A percentile compares a stretch with the other conserved stretches of the same genome.
These are phyloP conservation scores for Xerus rutilus DNA, from an alignment of 2,797 vertebrate species.

Conservation along the genomic window DNA sequence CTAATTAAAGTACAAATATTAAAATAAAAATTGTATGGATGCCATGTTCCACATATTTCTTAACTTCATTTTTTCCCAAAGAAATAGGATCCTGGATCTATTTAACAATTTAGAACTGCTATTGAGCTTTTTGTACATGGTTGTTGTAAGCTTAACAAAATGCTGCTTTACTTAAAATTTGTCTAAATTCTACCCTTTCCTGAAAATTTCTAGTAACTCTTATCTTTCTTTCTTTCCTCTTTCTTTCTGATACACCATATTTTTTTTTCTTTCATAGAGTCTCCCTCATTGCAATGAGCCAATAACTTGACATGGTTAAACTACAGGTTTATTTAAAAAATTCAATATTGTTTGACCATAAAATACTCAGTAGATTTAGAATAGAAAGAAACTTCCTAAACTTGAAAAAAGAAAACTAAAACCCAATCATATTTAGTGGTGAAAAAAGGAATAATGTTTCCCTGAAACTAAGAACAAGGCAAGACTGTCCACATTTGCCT, in stretches of 20 bases:
- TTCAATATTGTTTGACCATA: not conserved
- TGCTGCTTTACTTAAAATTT: not conserved
- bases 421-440: not conserved
- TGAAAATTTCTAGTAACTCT: not conserved
- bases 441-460: not conserved
- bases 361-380: not conserved
- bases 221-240: not conserved
- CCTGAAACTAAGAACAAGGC: not conserved
- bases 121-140: not conserved
- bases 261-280: not conserved
- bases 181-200: not conserved
- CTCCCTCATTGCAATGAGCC: not conserved
- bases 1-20: not conserved
- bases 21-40: not conserved
- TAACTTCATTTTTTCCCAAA: not conserved
- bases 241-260: not conserved
- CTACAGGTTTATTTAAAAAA: not conserved
- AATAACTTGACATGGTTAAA: not conserved
- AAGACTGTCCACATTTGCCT: not conserved
- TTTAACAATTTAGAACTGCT: not conserved
- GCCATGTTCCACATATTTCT: not conserved
- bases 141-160: slow-evolving; percentile 21
- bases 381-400: not conserved
- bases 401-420: not conserved
- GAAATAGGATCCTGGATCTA: not conserved